A percentile compares a stretch with the other conserved stretches of the same genome.
These are phyloP conservation scores for Neomonachus schauinslandi DNA, from an alignment of 2,113 vertebrate species.

Conservation along the genomic window DNA sequence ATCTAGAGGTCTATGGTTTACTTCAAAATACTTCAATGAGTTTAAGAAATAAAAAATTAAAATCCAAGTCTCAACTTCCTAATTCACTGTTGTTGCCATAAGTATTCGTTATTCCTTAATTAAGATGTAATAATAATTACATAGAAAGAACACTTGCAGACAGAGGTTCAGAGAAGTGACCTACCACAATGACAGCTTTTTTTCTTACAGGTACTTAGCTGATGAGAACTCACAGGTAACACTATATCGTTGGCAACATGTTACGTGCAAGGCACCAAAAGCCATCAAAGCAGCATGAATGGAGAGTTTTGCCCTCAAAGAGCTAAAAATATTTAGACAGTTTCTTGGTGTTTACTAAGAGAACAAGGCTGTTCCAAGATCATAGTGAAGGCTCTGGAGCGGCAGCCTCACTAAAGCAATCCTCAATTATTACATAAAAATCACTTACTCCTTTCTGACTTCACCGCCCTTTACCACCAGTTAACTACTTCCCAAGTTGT, in stretches of 20 bases:
- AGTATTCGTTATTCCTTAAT: neutral
- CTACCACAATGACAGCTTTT: neutral
- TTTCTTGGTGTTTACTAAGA: neutral
- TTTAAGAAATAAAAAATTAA: conserved; percentile 33
- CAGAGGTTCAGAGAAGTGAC: neutral
- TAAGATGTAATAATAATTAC: neutral
- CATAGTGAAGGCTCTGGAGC: neutral
- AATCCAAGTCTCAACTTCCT: conserved; percentile 32
- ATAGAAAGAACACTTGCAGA: neutral
- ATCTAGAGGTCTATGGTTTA: neutral
- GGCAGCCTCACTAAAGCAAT: neutral
- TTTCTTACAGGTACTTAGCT: neutral
- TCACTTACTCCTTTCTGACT: conserved; percentile 25
- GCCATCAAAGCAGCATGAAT: neutral
- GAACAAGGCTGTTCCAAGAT: neutral
- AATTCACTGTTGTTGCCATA: conserved; percentile 4
- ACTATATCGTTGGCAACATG: neutral
- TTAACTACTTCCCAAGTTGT: neutral
- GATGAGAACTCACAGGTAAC: neutral
- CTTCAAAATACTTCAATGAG: conserved; percentile 25
- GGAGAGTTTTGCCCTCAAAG: neutral
- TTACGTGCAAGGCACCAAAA: neutral
- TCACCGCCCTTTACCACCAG: neutral
- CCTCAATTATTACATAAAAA: conserved; percentile 59
- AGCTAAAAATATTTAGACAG: neutral